Evolutionary conservation across 2,113 vertebrate species (phyloP).

Genomic region (Cromileptes altivelis): DNA sequence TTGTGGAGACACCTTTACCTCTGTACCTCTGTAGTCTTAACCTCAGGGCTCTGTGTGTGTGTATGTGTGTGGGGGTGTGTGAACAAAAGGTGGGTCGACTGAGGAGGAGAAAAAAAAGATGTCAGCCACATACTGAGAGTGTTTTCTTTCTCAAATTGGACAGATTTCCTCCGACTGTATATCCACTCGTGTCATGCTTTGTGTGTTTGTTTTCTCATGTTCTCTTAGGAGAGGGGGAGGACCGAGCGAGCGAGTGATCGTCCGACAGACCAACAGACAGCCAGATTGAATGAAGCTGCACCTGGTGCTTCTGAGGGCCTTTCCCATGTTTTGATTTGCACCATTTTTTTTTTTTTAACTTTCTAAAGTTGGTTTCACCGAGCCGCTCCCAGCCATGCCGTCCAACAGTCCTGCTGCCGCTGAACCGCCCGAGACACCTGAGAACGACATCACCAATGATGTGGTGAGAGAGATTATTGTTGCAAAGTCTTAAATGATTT

Average conservation of each 20-base stretch:
- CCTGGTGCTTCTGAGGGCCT: constrained; percentile 68
- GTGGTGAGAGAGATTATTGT: constrained; percentile 62
- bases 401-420: constrained; percentile 78
- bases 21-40: constrained; percentile 33
- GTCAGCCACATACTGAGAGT: constrained; percentile 1
- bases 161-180: constrained; percentile 18
- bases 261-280: constrained; percentile 19
- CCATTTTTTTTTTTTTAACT: constrained; percentile 37
- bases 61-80: not conserved
- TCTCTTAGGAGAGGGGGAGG: constrained; percentile 63
- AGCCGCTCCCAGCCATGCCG: constrained; percentile 74
- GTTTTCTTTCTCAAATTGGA: constrained; percentile 26
- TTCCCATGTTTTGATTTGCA: constrained; percentile 75
- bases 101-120: constrained; percentile 7
- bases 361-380: constrained; percentile 54
- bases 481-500: not conserved
- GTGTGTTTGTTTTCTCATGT: constrained; percentile 41
- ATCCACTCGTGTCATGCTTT: constrained; percentile 22
- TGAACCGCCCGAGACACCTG: constrained; percentile 69
- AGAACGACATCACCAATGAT: constrained; percentile 69
- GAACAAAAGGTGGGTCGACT: not conserved
- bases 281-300: constrained; percentile 74
- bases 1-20: constrained; percentile 24
- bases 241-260: constrained; percentile 28
- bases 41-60: not conserved